A percentile compares a stretch with the other conserved stretches of the same genome.
phyloP scores from a whole-genome alignment of 2,113 vertebrate species.

The Phalacrocorax brasilianus region DNA sequence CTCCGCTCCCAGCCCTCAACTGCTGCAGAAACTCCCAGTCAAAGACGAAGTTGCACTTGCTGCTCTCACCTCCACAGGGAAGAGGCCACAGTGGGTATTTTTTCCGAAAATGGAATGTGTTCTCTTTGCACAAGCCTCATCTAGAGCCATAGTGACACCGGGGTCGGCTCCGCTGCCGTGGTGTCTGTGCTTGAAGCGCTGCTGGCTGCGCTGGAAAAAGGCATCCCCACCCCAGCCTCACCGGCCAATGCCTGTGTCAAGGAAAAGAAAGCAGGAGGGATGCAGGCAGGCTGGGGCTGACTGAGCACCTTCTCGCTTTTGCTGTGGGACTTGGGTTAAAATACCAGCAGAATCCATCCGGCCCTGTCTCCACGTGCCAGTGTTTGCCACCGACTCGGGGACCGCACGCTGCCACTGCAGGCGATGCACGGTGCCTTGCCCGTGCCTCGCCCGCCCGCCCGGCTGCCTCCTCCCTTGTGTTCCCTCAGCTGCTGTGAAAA shows the following conservation, averaged over 20 bases:
- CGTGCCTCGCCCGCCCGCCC: background rate
- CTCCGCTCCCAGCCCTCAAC: background rate
- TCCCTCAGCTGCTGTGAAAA: background rate
- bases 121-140: background rate
- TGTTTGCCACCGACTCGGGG: background rate
- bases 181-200: background rate
- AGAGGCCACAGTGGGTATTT: background rate
- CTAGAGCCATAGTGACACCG: background rate
- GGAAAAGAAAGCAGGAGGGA: background rate
- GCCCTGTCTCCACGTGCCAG: rapidly evolving
- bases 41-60: background rate
- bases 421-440: rapidly evolving
- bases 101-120: background rate
- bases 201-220: background rate
- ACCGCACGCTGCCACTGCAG: rapidly evolving
- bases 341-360: rapidly evolving
- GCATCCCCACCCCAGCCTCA: background rate
- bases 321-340: background rate
- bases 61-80: background rate
- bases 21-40: background rate
- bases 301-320: background rate
- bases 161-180: rapidly evolving
- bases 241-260: rapidly evolving
- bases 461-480: background rate
- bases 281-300: background rate